phyloP scores from a whole-genome alignment of 2,797 vertebrate genomes.

The Apogon hyalosoma region DNA sequence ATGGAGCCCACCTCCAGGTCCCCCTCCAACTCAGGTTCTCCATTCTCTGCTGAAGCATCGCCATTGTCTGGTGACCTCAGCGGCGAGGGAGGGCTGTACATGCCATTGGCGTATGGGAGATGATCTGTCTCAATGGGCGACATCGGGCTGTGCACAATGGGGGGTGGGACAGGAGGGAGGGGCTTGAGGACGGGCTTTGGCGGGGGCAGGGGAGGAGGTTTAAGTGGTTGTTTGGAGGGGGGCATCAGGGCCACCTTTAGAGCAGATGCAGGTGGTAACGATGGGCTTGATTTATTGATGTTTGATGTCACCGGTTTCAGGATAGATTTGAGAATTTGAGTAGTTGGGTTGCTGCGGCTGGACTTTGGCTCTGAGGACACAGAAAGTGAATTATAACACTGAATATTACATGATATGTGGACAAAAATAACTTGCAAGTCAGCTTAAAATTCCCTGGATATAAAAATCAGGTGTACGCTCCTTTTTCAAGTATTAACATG shows the following conservation, averaged over 20 bases:
- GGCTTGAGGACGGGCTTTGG: constrained; percentile 52
- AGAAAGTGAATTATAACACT: not conserved
- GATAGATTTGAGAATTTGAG: constrained; percentile 49
- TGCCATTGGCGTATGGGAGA: constrained; percentile 49
- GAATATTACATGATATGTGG: not conserved
- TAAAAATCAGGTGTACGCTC: too few relatives aligned
- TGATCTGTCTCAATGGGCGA: constrained; percentile 7
- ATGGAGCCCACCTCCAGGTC: constrained; percentile 85
- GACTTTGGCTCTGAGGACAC: constrained; percentile 61
- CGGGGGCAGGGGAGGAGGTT: constrained; percentile 59
- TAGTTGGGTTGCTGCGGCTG: constrained; percentile 29
- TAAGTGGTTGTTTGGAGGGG: constrained; percentile 50
- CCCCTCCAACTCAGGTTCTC: constrained; percentile 20
- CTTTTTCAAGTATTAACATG: too few relatives aligned
- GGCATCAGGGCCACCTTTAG: constrained; percentile 57
- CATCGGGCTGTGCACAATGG: constrained; percentile 48
- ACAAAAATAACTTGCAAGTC: too few relatives aligned
- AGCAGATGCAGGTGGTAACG: constrained; percentile 13
- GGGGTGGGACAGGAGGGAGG: constrained; percentile 41
- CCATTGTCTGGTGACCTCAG: constrained; percentile 12
- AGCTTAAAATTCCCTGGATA: too few relatives aligned
- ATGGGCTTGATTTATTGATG: constrained; percentile 26
- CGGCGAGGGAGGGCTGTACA: constrained; percentile 56
- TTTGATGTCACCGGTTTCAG: constrained; percentile 45
- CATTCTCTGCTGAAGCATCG: not conserved